These are phyloP conservation scores for Caenorhabditis sinica DNA, from an alignment of 2,888 invertebrate species.

Conservation along the genomic window DNA sequence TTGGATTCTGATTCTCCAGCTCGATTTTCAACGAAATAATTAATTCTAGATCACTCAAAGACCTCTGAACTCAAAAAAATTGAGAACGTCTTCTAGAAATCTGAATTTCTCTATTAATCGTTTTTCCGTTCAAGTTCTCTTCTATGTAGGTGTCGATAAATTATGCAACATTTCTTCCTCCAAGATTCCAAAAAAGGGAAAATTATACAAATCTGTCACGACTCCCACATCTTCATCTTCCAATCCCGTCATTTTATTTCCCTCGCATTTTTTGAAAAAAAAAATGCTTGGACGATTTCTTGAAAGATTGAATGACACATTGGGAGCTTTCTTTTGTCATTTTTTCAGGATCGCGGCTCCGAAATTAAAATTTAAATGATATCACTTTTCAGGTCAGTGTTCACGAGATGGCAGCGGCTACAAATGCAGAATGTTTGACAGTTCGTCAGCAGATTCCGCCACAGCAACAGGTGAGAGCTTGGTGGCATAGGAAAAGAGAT, in stretches of 20 bases:
- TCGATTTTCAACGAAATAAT: too few species aligned
- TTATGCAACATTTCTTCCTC: not conserved
- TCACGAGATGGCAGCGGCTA: slow-evolving; percentile 35
- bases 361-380: not conserved
- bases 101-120: not conserved
- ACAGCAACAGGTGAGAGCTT: slow-evolving; percentile 41
- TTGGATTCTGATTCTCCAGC: too few species aligned
- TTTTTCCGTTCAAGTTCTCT: not conserved
- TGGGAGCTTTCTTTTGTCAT: not conserved
- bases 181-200: not conserved
- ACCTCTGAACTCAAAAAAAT: too few species aligned
- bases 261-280: not conserved
- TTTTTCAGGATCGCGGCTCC: too few species aligned
- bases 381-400: slow-evolving; percentile 54
- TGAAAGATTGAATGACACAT: slow-evolving; percentile 22
- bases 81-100: not conserved
- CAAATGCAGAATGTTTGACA: slow-evolving; percentile 52
- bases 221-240: not conserved
- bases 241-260: not conserved
- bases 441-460: slow-evolving; percentile 35
- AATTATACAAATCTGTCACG: slow-evolving; percentile 34
- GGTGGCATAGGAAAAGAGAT: not conserved
- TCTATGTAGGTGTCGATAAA: slow-evolving; percentile 1
- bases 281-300: not conserved
- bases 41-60: too few species aligned